A percentile compares a stretch with the other conserved stretches of the same genome.
phyloP scores from a whole-genome alignment of 92 coral and sea anemone species.

The Plumapathes pennacea region DNA sequence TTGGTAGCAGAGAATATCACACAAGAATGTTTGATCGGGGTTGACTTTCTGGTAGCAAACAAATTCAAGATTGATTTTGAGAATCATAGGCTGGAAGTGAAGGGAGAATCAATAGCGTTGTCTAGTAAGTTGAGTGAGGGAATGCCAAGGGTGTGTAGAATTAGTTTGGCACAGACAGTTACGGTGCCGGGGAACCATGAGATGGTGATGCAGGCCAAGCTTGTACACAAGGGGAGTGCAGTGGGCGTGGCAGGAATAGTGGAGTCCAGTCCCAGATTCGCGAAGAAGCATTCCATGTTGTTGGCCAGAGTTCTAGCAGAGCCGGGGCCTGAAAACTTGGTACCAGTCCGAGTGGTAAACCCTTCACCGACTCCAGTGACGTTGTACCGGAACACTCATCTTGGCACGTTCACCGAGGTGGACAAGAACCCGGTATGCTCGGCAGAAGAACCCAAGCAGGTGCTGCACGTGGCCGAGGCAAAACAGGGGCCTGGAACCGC shows the following conservation, averaged over 20 bases:
- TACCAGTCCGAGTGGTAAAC: conserved; percentile 29
- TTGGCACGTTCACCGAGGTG: background rate
- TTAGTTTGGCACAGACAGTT: conserved; percentile 50
- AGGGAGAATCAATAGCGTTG: no score
- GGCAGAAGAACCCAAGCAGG: background rate
- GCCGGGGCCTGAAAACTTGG: conserved; percentile 26
- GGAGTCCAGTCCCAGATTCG: conserved; percentile 44
- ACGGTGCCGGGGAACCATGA: conserved; percentile 46
- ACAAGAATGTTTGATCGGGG: conserved; percentile 34
- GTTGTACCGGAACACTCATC: conserved; percentile 29
- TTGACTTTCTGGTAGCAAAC: conserved; percentile 24
- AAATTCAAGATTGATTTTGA: conserved; percentile 31
- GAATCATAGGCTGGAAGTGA: no score
- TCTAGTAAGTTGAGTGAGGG: background rate
- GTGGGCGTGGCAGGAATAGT: conserved; percentile 34
- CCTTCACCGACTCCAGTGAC: conserved; percentile 44
- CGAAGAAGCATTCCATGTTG: conserved; percentile 20
- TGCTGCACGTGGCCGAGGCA: no score
- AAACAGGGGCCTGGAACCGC: background rate
- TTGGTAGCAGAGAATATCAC: conserved; percentile 41
- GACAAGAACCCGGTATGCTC: background rate
- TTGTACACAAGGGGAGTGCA: conserved; percentile 22
- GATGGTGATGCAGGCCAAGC: conserved; percentile 28
- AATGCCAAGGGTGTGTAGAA: conserved; percentile 4
- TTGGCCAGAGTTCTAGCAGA: conserved; percentile 26